Evolutionary conservation across 2,888 invertebrate genomes (phyloP).

Genomic region (Isoperla grammatica): DNA sequence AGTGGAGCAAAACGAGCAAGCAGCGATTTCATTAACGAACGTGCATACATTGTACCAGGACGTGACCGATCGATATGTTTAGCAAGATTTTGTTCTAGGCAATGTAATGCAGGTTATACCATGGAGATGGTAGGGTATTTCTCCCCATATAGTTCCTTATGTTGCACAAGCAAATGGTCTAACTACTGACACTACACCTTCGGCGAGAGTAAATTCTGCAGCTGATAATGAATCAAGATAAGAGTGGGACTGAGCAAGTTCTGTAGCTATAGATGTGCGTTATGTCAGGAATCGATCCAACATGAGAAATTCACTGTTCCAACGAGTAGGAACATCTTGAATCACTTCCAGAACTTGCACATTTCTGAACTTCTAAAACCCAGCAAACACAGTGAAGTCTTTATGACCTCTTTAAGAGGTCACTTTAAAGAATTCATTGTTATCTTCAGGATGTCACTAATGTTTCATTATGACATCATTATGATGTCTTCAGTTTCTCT

Average conservation of each 20-base stretch:
- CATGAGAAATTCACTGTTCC: slow-evolving; percentile 10
- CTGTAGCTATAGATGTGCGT: background rate
- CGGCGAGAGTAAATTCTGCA: background rate
- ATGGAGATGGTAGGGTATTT: slow-evolving; percentile 7
- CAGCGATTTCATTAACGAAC: background rate
- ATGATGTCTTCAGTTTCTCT: too few species aligned
- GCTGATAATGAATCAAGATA: background rate
- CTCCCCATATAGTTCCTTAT: background rate
- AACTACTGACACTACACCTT: slow-evolving; percentile 1
- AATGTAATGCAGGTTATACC: background rate
- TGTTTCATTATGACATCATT: too few species aligned
- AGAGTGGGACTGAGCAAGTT: background rate
- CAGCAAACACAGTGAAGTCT: too few species aligned
- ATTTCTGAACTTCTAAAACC: background rate
- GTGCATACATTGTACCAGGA: background rate
- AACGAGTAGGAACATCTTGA: slow-evolving; percentile 1
- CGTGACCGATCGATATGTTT: background rate
- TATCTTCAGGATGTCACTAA: too few species aligned
- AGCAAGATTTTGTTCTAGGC: background rate
- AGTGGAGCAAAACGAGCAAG: background rate
- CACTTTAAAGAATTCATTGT: too few species aligned
- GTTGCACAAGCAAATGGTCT: background rate
- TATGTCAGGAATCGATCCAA: background rate
- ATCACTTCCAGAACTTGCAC: background rate
- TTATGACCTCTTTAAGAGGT: too few species aligned